Evolutionary conservation across 1,140 invertebrate genomes (phyloP), one percentile per base, ranked within the genome.

Genomic region (Hestina assimilis): DNA sequence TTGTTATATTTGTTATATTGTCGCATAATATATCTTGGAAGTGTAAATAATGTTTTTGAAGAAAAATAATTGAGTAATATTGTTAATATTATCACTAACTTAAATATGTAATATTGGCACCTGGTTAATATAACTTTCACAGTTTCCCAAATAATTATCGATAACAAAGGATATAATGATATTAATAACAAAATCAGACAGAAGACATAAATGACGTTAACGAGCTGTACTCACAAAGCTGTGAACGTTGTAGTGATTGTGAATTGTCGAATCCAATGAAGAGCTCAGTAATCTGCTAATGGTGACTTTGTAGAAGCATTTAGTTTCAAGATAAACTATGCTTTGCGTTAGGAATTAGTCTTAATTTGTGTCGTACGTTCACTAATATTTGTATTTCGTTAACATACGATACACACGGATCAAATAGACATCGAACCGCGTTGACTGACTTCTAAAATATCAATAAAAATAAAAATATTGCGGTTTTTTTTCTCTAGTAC

Each of bases 371-470:
- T 79, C 80, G 82, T 74, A 67, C 66, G 69, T 43, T 54, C 31
- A 70, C 74, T 68, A 84, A 85, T 87, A 75, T 87, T 87, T 85
- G 79, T 79, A 75, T 80, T 80, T 87, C 78, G 83, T 87, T 87
- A 87, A 77, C 81, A 67, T 75, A 53, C 58, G 73, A 38, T 42
- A 82, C 79, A 77, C 43, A 79, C 64, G 35, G 66, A 4, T 24
- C 15, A 20, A 20, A 17, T n/a, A 17, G 8, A 38, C 33, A 11
- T 19, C 11, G 6, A 3, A 17, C 14, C n/a, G n/a, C n/a, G n/a
- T 38, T n/a, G 1, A 38, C 12, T 6, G 14, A 2, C n/a, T n/a
- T n/a, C n/a, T n/a, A n/a, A n/a, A n/a, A n/a, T n/a, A n/a, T n/a
- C n/a, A n/a, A n/a, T n/a, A n/a, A n/a, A n/a, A n/a, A n/a, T n/a